Conservation (phyloP, 1,140 invertebrate species). For the Hylyphantes graminicola region DNA sequence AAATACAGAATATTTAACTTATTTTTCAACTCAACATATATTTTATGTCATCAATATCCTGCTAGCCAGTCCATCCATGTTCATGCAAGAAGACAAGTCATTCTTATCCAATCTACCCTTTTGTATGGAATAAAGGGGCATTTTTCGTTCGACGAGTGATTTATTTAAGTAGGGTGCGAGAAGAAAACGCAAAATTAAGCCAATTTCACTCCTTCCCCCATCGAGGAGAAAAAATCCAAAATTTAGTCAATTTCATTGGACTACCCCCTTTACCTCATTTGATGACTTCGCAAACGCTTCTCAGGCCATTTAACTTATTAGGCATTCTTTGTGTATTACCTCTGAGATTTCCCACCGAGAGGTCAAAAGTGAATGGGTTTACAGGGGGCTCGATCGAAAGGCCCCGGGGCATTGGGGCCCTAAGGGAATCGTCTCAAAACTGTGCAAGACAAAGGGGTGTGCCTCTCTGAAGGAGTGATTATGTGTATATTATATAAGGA, state of each 20-base stretch:
- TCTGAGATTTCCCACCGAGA: slow-evolving; percentile 43
- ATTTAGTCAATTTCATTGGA: slow-evolving; percentile 17
- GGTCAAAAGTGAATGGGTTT: slow-evolving; percentile 38
- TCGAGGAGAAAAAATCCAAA: slow-evolving; percentile 1
- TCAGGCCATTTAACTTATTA: slow-evolving; percentile 34
- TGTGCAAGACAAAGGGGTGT: slow-evolving; percentile 31
- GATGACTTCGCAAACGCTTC: neutral
- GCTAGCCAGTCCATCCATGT: neutral
- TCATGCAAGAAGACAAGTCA: neutral
- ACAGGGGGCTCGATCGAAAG: slow-evolving; percentile 18
- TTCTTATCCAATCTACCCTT: neutral
- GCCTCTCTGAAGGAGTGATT: neutral
- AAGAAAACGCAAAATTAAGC: neutral
- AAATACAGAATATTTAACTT: too few species aligned
- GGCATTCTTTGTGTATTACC: slow-evolving; percentile 27
- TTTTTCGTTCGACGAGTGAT: neutral
- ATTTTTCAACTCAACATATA: too few species aligned
- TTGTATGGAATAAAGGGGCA: neutral
- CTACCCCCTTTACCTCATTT: neutral
- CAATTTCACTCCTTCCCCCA: neutral
- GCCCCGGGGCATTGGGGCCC: slow-evolving; percentile 20
- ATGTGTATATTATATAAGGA: neutral
- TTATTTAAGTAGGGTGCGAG: neutral
- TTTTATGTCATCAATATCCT: too few species aligned
- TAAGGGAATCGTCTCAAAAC: neutral